A percentile compares a stretch with the other conserved stretches of the same genome.
phyloP scores from a whole-genome alignment of 2,113 vertebrate species.

The human region GRCh38 chr13:101571501-101572000 shows the following conservation, averaged over 20 bases:
- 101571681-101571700: background rate
- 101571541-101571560: background rate
- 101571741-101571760: background rate
- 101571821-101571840: background rate
- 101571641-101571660: background rate
- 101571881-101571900: background rate
- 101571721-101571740: background rate
- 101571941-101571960: background rate
- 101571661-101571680: background rate
- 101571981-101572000: background rate
- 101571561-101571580: background rate
- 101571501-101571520: background rate
- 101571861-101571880: background rate
- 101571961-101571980: background rate
- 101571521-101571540: background rate
- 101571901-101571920: background rate
- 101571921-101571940: background rate
- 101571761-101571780: background rate
- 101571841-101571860: background rate
- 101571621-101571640: background rate
- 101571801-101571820: background rate
- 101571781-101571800: background rate
- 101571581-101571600: background rate
- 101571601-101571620: background rate
- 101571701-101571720: background rate